Evolutionary conservation across 2,888 invertebrate genomes (phyloP).

Genomic region (Eupithecia insigniata): DNA sequence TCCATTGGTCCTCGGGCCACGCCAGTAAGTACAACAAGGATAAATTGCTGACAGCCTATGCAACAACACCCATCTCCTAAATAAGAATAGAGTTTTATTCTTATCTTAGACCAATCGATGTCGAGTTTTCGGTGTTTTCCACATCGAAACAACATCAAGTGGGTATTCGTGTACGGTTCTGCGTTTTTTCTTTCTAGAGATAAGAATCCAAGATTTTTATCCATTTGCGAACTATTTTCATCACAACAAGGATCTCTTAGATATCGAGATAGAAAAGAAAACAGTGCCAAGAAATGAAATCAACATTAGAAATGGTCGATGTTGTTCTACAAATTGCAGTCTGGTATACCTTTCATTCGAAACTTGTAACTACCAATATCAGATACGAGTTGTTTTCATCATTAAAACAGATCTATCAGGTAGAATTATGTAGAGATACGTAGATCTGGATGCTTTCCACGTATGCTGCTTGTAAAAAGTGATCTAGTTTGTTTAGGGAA

Average conservation of each 20-base stretch:
- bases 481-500: not conserved
- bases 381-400: constrained; percentile 18
- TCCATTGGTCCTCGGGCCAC: too few relatives aligned
- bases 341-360: constrained; percentile 26
- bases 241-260: not conserved
- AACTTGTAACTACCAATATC: constrained; percentile 34
- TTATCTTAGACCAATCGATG: too few relatives aligned
- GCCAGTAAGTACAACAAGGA: too few relatives aligned
- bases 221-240: not conserved
- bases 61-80: too few relatives aligned
- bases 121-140: too few relatives aligned
- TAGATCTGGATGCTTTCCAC: constrained; percentile 15
- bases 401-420: constrained; percentile 24
- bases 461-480: constrained; percentile 2
- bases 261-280: not conserved
- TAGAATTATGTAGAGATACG: constrained; percentile 22
- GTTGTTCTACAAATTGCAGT: constrained; percentile 25
- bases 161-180: too few relatives aligned
- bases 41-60: too few relatives aligned
- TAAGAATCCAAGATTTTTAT: not conserved
- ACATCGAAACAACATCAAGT: too few relatives aligned
- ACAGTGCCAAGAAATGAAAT: constrained; percentile 1
- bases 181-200: not conserved
- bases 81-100: too few relatives aligned
- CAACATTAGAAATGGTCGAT: constrained; percentile 29